Evolutionary conservation across 30 jellyfish, hydroid and myxozoan species (phyloP), one percentile per base, ranked within the genome.

Genomic region (Euphysa ruthae): DNA sequence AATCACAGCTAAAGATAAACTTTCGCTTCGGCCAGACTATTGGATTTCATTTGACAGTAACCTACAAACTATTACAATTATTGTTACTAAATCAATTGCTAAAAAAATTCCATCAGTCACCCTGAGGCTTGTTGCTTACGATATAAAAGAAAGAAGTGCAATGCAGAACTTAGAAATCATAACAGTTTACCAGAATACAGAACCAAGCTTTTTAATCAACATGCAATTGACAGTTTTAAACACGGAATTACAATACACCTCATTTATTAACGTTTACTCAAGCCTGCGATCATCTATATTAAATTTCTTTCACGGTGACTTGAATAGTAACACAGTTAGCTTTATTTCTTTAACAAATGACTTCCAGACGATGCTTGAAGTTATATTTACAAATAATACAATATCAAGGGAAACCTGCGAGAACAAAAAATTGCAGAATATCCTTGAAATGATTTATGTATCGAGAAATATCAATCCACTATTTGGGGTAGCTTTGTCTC

Each of bases 311-410:
- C 44, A 63, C 18, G 44, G 24, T 23, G 15, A 62, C 77, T 0
- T 32, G 31, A n/a, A 74, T 6, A 52, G 28, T 35, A 52, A 54
- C 14, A 21, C 79, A 26, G 93, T 83, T 3, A 82, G 54, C 34
- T 83, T 27, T 32, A 49, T 35, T 18, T n/a, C 71, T 1, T 54
- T 66, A 30, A 76, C 88, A 0, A 21, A 23, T 22, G 27, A 31
- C n/a, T 25, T 75, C 31, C 18, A 46, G 6, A n/a, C 90, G 28
- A 63, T 62, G 13, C 16, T 78, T 60, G 57, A 51, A n/a, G 73
- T 85, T 4, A 76, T 43, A 10, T 85, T 94, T 94, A 62, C 81
- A 30, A 79, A 85, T 51, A 81, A 81, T 32, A 60, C 89, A 2
- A 43, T 78, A 69, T 55, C 73, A 18, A 6, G 82, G 42, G 68